Evolutionary conservation across 2,888 invertebrate species (phyloP), one percentile per base, ranked within the genome.

Genomic region (Tribolium freemani): DNA sequence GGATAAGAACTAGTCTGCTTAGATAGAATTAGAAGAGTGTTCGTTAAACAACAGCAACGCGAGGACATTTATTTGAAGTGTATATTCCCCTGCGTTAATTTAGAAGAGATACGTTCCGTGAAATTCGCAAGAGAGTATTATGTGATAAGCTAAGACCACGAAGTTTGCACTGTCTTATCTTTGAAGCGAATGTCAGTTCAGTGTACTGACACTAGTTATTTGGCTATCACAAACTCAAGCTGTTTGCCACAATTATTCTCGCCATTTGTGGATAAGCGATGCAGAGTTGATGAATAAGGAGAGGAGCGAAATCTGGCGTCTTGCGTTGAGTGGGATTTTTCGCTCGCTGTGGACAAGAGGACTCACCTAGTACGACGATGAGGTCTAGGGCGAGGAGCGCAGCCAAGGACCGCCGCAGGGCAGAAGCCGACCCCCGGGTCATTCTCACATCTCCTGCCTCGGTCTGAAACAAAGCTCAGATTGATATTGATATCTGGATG

Each of bases 81-180:
- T 64, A 54, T 64, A 53, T 53, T 64, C 67, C 48, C 67, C 56
- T 31, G 68, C 56, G 69, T 75, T 79, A 78, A 80, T 79, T 78
- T 75, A 69, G 69, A 66, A 64, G 71, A 75, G 76, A 78, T 76
- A 78, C 75, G 75, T 78, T 74, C 74, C 75, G 76, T 74, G 77
- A 79, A 81, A 78, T 78, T 79, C 76, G 70, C 78, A 73, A 72
- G 76, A 73, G 81, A 78, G 75, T 79, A 78, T 78, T 77, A 78
- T 73, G 74, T 78, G 78, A 81, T 81, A 80, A 82, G 80, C 79
- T 78, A 78, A 79, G 77, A 78, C 77, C 79, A 76, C 76, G 75
- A 81, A 81, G 80, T 81, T 82, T 78, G 78, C 76, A 78, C 78
- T 80, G 79, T 80, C 79, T 82, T 81, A 82, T 82, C 81, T 78